These are phyloP conservation scores for Odocoileus hemionus DNA, from an alignment of 2,113 vertebrate genomes.

Conservation along the genomic window DNA sequence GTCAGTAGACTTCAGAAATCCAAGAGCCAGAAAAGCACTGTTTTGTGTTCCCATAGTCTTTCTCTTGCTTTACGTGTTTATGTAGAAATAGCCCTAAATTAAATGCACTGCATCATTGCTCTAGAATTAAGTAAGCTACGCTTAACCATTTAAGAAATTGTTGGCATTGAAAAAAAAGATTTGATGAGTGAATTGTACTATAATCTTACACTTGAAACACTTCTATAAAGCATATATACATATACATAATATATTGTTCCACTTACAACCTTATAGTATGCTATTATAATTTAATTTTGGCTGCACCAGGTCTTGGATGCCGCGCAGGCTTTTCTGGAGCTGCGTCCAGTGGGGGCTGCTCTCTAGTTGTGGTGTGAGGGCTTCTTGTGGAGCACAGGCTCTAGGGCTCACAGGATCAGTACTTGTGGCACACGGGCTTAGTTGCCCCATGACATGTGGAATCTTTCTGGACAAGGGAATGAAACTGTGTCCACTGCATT, in stretches of 20 bases:
- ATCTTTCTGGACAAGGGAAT: background rate
- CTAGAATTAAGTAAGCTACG: background rate
- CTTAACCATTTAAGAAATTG: background rate
- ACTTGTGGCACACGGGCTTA: background rate
- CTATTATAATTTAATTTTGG: background rate
- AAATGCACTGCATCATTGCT: background rate
- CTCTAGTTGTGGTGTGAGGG: accelerated
- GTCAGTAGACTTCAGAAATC: background rate
- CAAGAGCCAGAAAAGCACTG: background rate
- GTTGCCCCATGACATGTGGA: background rate
- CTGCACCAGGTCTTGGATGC: background rate
- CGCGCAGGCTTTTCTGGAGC: background rate
- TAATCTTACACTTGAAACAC: background rate
- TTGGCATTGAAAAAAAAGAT: background rate
- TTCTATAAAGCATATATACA: background rate
- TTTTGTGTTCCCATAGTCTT: background rate
- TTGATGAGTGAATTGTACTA: background rate
- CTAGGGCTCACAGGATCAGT: background rate
- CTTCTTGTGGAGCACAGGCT: background rate
- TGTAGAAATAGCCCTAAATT: background rate
- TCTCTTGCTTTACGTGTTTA: background rate
- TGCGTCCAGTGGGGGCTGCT: accelerated
- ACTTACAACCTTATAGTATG: background rate
- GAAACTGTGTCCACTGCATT: background rate
- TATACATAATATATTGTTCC: background rate